Evolutionary conservation across 2,113 vertebrate genomes (phyloP).

Genomic region (Macquaria australasica): DNA sequence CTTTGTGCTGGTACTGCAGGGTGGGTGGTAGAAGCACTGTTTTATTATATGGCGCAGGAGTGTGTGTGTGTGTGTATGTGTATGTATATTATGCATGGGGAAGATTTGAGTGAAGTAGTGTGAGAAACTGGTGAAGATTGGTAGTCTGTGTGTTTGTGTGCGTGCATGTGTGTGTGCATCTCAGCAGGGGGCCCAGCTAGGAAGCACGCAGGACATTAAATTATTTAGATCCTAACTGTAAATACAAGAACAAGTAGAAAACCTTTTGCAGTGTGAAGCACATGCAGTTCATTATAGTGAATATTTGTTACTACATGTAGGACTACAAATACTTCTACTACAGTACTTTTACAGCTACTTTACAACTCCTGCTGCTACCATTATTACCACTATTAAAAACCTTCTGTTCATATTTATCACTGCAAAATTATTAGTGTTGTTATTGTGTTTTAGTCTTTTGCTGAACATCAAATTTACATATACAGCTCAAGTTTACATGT

Average conservation of each 20-base stretch:
- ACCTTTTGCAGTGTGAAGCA: slow-evolving; percentile 3
- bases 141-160: not conserved
- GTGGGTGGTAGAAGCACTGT: slow-evolving; percentile 59
- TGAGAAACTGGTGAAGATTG: slow-evolving; percentile 27
- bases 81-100: slow-evolving; percentile 8
- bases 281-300: not conserved
- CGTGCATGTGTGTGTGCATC: slow-evolving; percentile 7
- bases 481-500: not conserved
- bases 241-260: slow-evolving; percentile 14
- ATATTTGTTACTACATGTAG: not conserved
- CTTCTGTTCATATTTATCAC: not conserved
- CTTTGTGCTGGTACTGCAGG: slow-evolving; percentile 76
- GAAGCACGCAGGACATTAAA: slow-evolving; percentile 50
- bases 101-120: slow-evolving; percentile 35
- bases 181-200: slow-evolving; percentile 53
- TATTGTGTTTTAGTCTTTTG: not conserved
- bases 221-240: slow-evolving; percentile 66
- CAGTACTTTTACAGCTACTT: not conserved
- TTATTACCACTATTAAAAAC: not conserved
- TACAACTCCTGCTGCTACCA: not conserved
- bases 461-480: not conserved
- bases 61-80: slow-evolving; percentile 6
- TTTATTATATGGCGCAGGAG: slow-evolving; percentile 64
- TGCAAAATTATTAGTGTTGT: not conserved
- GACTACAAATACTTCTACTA: not conserved